Evolutionary conservation across 2,113 vertebrate species (phyloP).

Genomic region (Laterallus jamaicensis): DNA sequence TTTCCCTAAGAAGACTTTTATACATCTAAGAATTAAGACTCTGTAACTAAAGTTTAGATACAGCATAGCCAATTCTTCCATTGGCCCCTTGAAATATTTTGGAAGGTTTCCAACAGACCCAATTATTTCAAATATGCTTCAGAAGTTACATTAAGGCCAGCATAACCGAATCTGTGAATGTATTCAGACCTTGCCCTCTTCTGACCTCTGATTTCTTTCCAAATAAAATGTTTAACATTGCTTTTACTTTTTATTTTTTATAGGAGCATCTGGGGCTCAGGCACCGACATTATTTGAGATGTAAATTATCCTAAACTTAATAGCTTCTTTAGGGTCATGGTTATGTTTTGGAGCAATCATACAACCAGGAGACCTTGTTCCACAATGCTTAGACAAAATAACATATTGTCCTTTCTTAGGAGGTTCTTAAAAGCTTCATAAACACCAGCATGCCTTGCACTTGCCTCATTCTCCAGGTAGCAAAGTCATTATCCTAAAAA

Average conservation of each 20-base stretch:
- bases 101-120: conserved; percentile 64
- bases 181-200: conserved; percentile 34
- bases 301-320: not conserved
- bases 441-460: not conserved
- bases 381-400: not conserved
- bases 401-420: not conserved
- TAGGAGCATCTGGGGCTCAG: not conserved
- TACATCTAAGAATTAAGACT: conserved; percentile 64
- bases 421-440: not conserved
- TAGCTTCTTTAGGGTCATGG: not conserved
- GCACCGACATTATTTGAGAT: conserved; percentile 1
- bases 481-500: not conserved
- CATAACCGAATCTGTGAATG: conserved; percentile 24
- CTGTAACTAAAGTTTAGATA: conserved; percentile 61
- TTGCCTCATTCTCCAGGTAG: not conserved
- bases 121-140: conserved; percentile 74
- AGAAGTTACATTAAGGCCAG: conserved; percentile 57
- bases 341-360: not conserved
- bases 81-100: conserved; percentile 60
- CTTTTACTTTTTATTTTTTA: not conserved
- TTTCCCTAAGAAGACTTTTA: conserved; percentile 20
- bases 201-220: conserved; percentile 54
- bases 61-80: conserved; percentile 40
- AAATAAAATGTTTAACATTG: conserved; percentile 54
- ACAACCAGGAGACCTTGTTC: not conserved